Evolutionary conservation across 2,113 vertebrate genomes (phyloP), one percentile per base, ranked within the genome.

Genomic region (Pseudonaja textilis): DNA sequence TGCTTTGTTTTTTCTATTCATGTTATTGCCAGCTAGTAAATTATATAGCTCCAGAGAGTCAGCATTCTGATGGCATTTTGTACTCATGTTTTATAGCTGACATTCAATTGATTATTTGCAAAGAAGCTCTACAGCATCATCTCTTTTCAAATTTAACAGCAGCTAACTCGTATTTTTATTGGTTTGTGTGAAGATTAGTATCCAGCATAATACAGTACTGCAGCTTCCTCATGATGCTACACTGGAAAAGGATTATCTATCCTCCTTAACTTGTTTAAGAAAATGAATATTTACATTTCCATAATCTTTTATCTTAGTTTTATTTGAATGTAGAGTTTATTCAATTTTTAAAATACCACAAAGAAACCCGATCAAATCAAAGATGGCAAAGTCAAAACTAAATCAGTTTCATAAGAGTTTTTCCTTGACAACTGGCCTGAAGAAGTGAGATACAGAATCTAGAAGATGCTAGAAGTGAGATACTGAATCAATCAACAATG

Each of bases 31-130:
- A 81, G 18, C 26, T 34, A 22, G 5, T 0, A 8, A 50, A 88
- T 59, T 87, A 22, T 45, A 86, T 11, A 74, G 0, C n/a, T 7
- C 1, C 85, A 87, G 89, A 91, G 64, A 20, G 0, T 0, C 54
- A 5, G 87, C 1, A 0, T n/a, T 52, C 59, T 54, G 57, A 90
- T 45, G 39, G 0, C 0, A 0, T 10, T n/a, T 39, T n/a, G 55
- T 93, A 3, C 54, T 85, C 64, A 20, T 25, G 0, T 59, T 25
- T 47, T 0, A 9, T 0, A 89, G n/a, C 61, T 8, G 16, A 29
- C 88, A 25, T 59, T 85, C 81, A 55, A 9, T 52, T 64, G 34
- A 55, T 74, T 55, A 93, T 59, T 61, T 74, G 59, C 50, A 16
- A 3, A 55, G 25, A 12, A 42, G 90, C 23, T 0, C 1, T 0